phyloP scores from a whole-genome alignment of 2,113 vertebrate genomes.

The Eurystomus gularis region DNA sequence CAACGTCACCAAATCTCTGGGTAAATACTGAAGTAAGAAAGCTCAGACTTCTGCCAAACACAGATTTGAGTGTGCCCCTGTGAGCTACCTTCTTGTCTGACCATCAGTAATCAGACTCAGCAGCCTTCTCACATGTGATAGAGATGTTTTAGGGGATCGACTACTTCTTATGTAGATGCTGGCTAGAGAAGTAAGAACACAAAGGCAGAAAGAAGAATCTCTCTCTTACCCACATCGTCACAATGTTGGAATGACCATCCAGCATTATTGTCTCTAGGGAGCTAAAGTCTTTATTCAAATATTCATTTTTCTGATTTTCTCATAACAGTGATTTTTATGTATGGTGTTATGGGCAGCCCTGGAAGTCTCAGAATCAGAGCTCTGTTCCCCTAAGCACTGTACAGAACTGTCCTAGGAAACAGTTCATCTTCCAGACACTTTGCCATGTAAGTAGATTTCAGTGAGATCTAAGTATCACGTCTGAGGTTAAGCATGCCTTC shows the following conservation, averaged over 20 bases:
- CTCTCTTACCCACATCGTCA: background rate
- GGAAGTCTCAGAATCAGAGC: background rate
- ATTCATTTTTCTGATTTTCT: background rate
- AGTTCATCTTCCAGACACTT: background rate
- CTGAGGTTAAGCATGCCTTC: background rate
- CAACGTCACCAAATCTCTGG: background rate
- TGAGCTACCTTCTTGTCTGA: background rate
- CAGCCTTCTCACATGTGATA: background rate
- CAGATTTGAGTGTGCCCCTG: background rate
- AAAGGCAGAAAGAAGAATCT: background rate
- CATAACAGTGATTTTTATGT: background rate
- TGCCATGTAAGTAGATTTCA: background rate
- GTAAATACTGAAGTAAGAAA: background rate
- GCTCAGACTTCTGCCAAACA: background rate
- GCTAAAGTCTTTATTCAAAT: background rate
- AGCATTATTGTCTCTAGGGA: background rate
- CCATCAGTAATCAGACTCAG: background rate
- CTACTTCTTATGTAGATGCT: background rate
- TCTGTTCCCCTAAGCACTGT: background rate
- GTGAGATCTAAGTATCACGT: background rate
- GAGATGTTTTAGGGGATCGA: background rate
- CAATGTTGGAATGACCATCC: background rate
- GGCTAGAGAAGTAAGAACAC: background rate
- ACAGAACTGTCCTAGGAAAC: background rate
- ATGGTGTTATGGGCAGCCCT: background rate